Conservation (phyloP, 30 jellyfish, hydroid and myxozoan genomes). For the Pseudorhiza aurosa region DNA sequence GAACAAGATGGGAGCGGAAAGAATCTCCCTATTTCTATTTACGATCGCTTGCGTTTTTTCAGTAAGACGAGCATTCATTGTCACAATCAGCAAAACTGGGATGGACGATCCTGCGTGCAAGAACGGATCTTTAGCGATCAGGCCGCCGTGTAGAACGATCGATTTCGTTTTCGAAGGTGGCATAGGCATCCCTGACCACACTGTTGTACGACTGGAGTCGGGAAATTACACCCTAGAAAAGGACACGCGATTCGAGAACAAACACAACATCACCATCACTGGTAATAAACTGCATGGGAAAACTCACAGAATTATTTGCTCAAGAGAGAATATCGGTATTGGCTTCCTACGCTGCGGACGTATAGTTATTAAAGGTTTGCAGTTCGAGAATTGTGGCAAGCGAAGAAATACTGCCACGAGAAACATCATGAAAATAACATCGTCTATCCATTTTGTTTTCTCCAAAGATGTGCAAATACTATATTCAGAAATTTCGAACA, state of each 20-base stretch:
- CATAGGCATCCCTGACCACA: slow-evolving; percentile 15
- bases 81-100: slow-evolving; percentile 26
- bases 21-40: not conserved
- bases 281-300: slow-evolving; percentile 17
- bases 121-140: not conserved
- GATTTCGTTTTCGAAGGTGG: slow-evolving; percentile 68
- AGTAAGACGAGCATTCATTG: not conserved
- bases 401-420: slow-evolving; percentile 18
- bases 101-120: slow-evolving; percentile 42
- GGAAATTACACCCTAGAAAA: slow-evolving; percentile 20
- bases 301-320: slow-evolving; percentile 22
- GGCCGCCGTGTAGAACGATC: slow-evolving; percentile 65
- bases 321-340: slow-evolving; percentile 35
- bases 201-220: slow-evolving; percentile 18
- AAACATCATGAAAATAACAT: not conserved
- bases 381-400: slow-evolving; percentile 33
- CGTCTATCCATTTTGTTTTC: slow-evolving; percentile 54
- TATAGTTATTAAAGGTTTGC: slow-evolving; percentile 20
- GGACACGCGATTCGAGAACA: slow-evolving; percentile 13
- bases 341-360: slow-evolving; percentile 36
- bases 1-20: not conserved
- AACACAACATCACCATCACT: slow-evolving; percentile 18
- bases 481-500: slow-evolving; percentile 2
- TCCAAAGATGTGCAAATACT: slow-evolving; percentile 27
- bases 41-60: not conserved